These are phyloP conservation scores for Peromyscus maniculatus DNA, from an alignment of 2,113 vertebrate species.

Conservation along the genomic window DNA sequence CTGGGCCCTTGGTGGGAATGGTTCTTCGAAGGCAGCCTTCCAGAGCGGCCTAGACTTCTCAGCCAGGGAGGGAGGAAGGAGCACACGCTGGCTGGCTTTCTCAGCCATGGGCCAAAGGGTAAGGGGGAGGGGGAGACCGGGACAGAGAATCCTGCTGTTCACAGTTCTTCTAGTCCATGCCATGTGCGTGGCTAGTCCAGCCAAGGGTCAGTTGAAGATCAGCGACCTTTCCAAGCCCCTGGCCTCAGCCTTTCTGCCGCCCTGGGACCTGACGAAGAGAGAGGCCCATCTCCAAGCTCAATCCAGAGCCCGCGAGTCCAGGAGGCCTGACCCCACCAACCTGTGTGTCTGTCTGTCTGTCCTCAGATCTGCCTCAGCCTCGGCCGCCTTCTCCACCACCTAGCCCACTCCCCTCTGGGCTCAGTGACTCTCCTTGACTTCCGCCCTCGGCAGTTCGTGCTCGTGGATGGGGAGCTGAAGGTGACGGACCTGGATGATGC, in stretches of 20 bases:
- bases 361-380: constrained; percentile 93
- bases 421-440: constrained; percentile 94
- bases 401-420: constrained; percentile 94
- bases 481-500: constrained; percentile 94
- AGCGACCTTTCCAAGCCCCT: background rate
- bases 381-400: constrained; percentile 92
- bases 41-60: constrained; percentile 23
- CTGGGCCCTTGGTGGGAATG: background rate
- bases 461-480: constrained; percentile 93
- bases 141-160: background rate
- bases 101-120: constrained; percentile 24
- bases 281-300: background rate
- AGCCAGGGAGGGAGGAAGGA: background rate
- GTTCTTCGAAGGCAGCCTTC: constrained; percentile 74
- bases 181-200: background rate
- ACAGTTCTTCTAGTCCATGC: background rate
- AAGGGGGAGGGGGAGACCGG: background rate
- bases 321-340: background rate
- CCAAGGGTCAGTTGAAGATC: background rate
- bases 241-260: background rate
- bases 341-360: background rate
- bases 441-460: constrained; percentile 94
- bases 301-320: background rate
- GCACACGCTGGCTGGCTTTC: background rate
- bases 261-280: background rate